Conservation (phyloP, 2,888 invertebrate genomes). For the Trissonchulus sp. region DNA sequence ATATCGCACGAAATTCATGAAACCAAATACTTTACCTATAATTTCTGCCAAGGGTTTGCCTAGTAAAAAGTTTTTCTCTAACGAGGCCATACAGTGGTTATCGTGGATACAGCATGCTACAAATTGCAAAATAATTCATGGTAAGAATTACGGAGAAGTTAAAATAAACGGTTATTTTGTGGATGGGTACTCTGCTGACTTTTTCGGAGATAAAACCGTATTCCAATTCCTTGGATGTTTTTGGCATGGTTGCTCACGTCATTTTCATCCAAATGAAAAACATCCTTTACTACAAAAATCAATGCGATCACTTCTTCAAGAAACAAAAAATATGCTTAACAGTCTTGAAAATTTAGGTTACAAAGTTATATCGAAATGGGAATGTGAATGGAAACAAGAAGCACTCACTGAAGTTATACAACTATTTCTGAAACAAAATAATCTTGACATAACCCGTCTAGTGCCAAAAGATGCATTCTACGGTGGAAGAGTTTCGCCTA, state of each 20-base stretch:
- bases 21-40: neutral
- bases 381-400: neutral
- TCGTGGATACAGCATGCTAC: too few species aligned
- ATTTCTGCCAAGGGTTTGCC: too few species aligned
- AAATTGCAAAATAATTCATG: too few species aligned
- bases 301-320: neutral
- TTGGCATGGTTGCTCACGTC: neutral
- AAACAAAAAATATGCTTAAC: neutral
- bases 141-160: neutral
- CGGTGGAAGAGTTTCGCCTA: neutral
- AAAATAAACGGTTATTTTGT: slow-evolving; percentile 4
- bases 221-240: slow-evolving; percentile 2
- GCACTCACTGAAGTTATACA: too few species aligned
- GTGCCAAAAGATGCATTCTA: too few species aligned
- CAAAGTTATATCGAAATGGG: neutral
- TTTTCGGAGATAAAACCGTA: neutral
- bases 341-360: neutral
- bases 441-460: too few species aligned
- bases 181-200: neutral
- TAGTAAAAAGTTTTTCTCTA: too few species aligned
- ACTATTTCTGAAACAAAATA: too few species aligned
- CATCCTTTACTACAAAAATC: neutral
- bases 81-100: neutral
- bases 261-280: neutral
- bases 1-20: neutral